These are phyloP conservation scores for Geophilus truncorum DNA, from an alignment of 2,888 invertebrate genomes.

Conservation along the genomic window DNA sequence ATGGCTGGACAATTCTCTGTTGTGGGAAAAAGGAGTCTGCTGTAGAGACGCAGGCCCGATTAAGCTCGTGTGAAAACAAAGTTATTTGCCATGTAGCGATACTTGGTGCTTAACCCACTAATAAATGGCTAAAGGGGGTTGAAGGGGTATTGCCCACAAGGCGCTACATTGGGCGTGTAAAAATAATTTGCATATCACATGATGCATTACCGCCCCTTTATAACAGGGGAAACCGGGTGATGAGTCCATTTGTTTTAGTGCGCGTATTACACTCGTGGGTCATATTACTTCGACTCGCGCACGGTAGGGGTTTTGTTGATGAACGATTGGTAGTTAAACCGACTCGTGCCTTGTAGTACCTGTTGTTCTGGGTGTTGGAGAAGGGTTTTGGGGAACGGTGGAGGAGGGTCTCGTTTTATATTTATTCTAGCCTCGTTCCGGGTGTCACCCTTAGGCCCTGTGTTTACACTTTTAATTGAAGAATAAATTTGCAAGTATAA, in stretches of 20 bases:
- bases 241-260: not conserved
- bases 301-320: not conserved
- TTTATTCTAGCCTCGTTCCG: not conserved
- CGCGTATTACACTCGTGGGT: not conserved
- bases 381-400: not conserved
- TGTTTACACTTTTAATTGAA: conserved; percentile 18
- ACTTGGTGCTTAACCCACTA: not conserved
- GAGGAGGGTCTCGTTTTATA: not conserved
- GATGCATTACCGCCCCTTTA: not conserved
- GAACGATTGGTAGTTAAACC: not conserved
- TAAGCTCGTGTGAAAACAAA: not conserved
- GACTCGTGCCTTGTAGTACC: not conserved
- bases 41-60: not conserved
- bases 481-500: conserved; percentile 2
- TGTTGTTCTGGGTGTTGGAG: not conserved
- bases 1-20: conserved; percentile 4
- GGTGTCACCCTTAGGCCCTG: not conserved
- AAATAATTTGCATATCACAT: not conserved
- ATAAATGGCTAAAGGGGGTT: not conserved
- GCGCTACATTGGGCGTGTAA: not conserved
- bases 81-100: conserved; percentile 4
- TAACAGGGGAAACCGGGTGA: not conserved
- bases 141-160: too few species aligned
- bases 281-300: not conserved
- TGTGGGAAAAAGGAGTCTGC: not conserved